Conservation (phyloP, 2,888 invertebrate species). For the Baronia brevicornis region DNA sequence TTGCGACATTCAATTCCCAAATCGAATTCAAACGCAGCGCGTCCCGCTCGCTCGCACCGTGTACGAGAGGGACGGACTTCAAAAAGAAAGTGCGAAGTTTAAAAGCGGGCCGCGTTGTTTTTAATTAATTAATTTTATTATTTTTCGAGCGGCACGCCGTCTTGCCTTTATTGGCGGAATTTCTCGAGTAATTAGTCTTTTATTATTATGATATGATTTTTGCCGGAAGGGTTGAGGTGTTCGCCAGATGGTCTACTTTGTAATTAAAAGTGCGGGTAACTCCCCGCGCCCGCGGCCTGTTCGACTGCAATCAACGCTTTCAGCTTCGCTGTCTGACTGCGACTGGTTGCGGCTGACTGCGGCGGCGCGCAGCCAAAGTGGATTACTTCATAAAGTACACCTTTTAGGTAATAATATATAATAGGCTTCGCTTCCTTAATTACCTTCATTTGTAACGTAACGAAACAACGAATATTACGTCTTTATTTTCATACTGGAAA, state of each 20-base stretch:
- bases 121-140: constrained; percentile 76
- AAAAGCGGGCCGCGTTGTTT: constrained; percentile 45
- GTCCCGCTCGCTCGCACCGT: constrained; percentile 14
- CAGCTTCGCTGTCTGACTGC: too few species aligned
- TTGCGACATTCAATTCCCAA: constrained; percentile 23
- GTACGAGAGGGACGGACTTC: constrained; percentile 2
- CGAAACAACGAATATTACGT: too few species aligned
- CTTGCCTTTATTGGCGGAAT: constrained; percentile 71
- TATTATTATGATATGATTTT: constrained; percentile 76
- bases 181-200: constrained; percentile 73
- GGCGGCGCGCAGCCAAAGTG: not conserved
- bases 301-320: too few species aligned
- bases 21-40: constrained; percentile 17
- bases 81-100: constrained; percentile 22
- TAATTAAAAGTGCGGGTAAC: constrained; percentile 15
- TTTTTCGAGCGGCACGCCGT: constrained; percentile 55
- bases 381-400: not conserved
- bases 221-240: constrained; percentile 64
- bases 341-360: too few species aligned
- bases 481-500: too few species aligned
- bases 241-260: constrained; percentile 32
- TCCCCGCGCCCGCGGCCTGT: constrained; percentile 2
- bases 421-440: too few species aligned
- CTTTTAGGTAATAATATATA: too few species aligned
- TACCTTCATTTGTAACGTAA: too few species aligned